Conservation (phyloP, 2,113 vertebrate species). For the Ia io region DNA sequence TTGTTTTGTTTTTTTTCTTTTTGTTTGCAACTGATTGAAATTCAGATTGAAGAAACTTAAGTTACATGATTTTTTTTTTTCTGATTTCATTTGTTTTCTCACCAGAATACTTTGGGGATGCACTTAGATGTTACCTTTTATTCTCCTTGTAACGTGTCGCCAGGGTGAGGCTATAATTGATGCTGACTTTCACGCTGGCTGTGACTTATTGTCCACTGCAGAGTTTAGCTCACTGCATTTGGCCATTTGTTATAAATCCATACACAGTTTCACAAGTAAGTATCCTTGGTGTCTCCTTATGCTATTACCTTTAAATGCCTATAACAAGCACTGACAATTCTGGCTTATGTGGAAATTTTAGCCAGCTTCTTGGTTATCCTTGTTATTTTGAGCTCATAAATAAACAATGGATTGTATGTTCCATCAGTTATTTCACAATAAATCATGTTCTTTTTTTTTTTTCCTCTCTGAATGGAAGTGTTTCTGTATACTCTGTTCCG, state of each 20-base stretch:
- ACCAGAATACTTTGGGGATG: slow-evolving; percentile 11
- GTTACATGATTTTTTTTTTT: too few species aligned
- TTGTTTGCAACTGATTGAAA: slow-evolving; percentile 1
- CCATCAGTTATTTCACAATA: neutral
- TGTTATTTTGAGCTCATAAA: neutral
- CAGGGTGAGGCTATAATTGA: neutral
- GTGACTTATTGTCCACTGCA: neutral
- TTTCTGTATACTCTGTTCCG: neutral
- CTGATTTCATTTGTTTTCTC: slow-evolving; percentile 40
- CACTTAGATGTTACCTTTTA: neutral
- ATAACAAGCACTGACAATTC: neutral
- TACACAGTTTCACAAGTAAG: neutral
- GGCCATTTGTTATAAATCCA: neutral
- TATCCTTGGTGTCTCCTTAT: neutral
- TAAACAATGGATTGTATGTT: neutral
- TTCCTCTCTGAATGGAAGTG: neutral
- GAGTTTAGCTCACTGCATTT: neutral
- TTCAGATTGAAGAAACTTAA: neutral
- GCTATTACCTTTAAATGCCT: neutral
- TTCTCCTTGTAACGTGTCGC: neutral
- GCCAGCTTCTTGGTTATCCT: neutral
- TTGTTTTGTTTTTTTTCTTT: neutral
- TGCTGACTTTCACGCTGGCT: neutral
- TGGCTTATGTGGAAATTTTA: neutral
- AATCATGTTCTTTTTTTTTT: neutral